Base-by-base conservation (phyloP, 2,113 vertebrate species). In the Caranx ignobilis region DNA sequence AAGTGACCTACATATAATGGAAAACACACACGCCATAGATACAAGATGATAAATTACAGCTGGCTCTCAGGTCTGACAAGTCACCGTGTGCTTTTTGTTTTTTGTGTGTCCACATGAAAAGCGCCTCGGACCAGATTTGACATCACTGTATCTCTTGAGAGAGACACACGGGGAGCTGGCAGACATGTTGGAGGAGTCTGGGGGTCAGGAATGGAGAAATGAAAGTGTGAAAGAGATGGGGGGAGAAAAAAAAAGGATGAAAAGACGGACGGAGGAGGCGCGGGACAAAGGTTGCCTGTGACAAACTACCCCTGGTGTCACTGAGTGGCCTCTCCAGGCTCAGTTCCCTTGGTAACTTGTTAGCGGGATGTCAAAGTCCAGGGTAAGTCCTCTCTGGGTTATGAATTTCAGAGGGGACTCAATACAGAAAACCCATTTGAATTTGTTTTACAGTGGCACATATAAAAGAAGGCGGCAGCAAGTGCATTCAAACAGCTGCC, bases 281-380 rank as follows among this genome's bases (percentile, higher is more conserved):
- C 10, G 32, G 68, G 54, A 71, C 68, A 55, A 56, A 77, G 18
- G 35, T 41, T 63, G 9, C 60, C 60, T 60, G 48, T 79, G 79
- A 71, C 61, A 54, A 80, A 61, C 39, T 63, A 26, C 32, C 65
- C 61, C 62, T 62, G 56, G 56, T 56, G 63, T 47, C 1, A 7
- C 45, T 63, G 47, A 61, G 59, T 21, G 52, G 69, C 71, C 60
- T 61, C 55, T 12, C 45, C 54, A 50, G 62, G 13, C 74, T 52
- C 79, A 10, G 89, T 88, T 89, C 43, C 90, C 89, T 80, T 82
- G 81, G 87, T 71, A 84, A 92, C 90, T 77, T 71, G 76, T 90
- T 88, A 80, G 84, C 72, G 18, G 63, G 83, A 82, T 65, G 75
- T 65, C 83, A 77, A 67, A 37, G 77, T 83, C 71, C 50, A 62